These are phyloP conservation scores for Drosophila algonquin DNA, from an alignment of 2,888 invertebrate species.

Conservation along the genomic window DNA sequence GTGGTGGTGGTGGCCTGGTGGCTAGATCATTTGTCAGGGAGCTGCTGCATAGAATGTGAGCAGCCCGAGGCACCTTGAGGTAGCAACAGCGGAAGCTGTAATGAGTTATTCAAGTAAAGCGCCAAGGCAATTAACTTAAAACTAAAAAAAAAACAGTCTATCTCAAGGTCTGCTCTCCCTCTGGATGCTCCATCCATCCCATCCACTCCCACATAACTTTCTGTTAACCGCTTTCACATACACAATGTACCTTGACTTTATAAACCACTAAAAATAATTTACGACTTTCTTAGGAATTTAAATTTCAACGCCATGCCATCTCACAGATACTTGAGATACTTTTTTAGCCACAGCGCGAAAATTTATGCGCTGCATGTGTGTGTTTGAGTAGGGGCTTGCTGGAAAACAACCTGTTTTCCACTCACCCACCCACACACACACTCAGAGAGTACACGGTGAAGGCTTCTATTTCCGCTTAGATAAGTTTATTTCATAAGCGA, in stretches of 20 bases:
- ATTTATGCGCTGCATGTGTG: slow-evolving; percentile 62
- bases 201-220: slow-evolving; percentile 46
- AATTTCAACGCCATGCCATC: slow-evolving; percentile 70
- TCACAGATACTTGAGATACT: slow-evolving; percentile 53
- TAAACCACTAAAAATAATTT: slow-evolving; percentile 78
- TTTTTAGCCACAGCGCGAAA: slow-evolving; percentile 49
- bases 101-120: slow-evolving; percentile 72
- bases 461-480: slow-evolving; percentile 77
- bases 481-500: slow-evolving; percentile 81
- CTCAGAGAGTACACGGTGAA: slow-evolving; percentile 10
- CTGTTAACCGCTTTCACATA: slow-evolving; percentile 51
- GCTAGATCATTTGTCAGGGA: slow-evolving; percentile 74
- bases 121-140: slow-evolving; percentile 63
- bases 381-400: slow-evolving; percentile 41
- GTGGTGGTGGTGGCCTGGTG: slow-evolving; percentile 26
- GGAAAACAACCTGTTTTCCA: slow-evolving; percentile 66
- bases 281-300: slow-evolving; percentile 76
- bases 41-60: slow-evolving; percentile 58
- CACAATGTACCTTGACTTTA: slow-evolving; percentile 61
- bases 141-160: not conserved
- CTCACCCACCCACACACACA: slow-evolving; percentile 25
- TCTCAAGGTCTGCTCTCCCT: slow-evolving; percentile 15
- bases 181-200: slow-evolving; percentile 19
- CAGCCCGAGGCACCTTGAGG: slow-evolving; percentile 47
- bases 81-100: slow-evolving; percentile 72